These are phyloP conservation scores for Centrocercus urophasianus DNA, from an alignment of 2,113 vertebrate genomes.

Conservation along the genomic window DNA sequence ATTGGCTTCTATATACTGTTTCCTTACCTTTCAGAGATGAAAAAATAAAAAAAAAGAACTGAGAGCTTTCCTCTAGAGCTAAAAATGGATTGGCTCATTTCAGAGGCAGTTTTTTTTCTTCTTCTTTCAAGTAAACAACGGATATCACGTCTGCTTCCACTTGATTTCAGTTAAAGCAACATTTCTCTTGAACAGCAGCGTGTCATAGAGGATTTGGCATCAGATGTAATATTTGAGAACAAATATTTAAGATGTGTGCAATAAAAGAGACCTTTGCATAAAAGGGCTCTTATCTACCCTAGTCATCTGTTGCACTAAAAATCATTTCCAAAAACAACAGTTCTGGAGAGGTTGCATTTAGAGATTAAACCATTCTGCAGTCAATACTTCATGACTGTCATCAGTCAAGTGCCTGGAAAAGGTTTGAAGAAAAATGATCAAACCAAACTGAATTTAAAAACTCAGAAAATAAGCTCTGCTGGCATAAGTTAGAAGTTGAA, in stretches of 20 bases:
- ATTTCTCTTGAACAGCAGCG: background rate
- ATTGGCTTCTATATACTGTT: background rate
- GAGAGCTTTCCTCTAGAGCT: background rate
- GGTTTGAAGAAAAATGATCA: background rate
- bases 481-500: background rate
- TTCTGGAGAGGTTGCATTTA: background rate
- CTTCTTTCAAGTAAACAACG: background rate
- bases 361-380: background rate
- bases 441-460: background rate
- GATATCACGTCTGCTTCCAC: accelerated
- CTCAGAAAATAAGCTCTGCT: background rate
- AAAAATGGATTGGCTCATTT: background rate
- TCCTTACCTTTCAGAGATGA: background rate
- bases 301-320: constrained; percentile 25
- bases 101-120: background rate
- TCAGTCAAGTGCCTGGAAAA: background rate
- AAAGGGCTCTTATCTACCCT: background rate
- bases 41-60: background rate
- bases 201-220: background rate
- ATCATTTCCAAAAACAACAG: background rate
- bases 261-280: constrained; percentile 28
- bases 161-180: background rate
- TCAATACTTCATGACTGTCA: background rate
- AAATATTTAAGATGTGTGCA: constrained; percentile 29
- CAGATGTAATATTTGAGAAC: background rate